phyloP scores from a whole-genome alignment of 2,113 vertebrate genomes.

The Bufo gargarizans region DNA sequence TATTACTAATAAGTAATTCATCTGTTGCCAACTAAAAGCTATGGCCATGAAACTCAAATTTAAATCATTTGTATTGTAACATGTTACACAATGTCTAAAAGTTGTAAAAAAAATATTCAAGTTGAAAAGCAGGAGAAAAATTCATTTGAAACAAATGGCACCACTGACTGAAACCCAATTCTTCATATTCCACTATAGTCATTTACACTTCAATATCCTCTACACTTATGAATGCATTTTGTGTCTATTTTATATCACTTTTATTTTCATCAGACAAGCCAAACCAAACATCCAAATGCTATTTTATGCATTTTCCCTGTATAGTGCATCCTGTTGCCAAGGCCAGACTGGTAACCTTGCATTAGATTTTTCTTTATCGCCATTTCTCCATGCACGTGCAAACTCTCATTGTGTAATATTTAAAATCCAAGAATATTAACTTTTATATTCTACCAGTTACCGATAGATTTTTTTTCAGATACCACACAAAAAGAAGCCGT shows the following conservation, averaged over 20 bases:
- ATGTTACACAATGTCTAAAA: too few species aligned
- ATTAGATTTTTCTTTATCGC: background rate
- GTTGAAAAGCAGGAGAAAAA: too few species aligned
- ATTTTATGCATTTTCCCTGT: background rate
- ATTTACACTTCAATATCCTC: background rate
- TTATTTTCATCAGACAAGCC: background rate
- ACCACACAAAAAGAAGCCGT: background rate
- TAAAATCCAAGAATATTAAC: slow-evolving; percentile 16
- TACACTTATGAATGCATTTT: background rate
- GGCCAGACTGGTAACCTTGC: background rate
- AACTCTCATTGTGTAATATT: slow-evolving; percentile 2
- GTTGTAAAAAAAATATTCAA: too few species aligned
- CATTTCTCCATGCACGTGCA: background rate
- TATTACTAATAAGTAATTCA: too few species aligned
- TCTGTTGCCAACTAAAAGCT: too few species aligned
- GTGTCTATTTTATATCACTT: background rate
- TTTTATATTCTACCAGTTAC: background rate
- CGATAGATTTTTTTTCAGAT: background rate
- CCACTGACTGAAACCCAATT: too few species aligned
- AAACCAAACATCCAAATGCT: background rate
- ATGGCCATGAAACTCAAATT: too few species aligned
- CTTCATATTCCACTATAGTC: background rate
- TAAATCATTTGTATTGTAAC: too few species aligned
- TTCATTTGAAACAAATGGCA: too few species aligned
- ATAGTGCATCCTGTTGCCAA: background rate